Evolutionary conservation across 2,797 vertebrate species (phyloP).

Genomic region (Chiloscyllium punctatum): DNA sequence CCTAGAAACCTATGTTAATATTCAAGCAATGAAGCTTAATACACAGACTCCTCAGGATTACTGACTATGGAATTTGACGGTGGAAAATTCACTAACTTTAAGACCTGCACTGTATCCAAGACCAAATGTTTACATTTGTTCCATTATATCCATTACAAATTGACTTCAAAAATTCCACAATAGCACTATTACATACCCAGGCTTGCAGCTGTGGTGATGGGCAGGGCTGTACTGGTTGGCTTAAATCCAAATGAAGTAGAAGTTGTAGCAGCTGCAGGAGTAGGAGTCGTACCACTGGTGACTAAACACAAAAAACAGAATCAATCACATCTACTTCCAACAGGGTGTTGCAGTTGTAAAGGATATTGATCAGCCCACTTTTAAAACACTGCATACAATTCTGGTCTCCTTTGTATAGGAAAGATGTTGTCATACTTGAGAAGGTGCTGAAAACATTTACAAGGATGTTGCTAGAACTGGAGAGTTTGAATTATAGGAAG

Average conservation of each 20-base stretch:
- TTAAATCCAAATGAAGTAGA: constrained; percentile 31
- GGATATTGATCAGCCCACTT: too few relatives aligned
- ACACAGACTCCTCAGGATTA: not conserved
- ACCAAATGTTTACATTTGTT: too few relatives aligned
- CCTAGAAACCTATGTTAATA: not conserved
- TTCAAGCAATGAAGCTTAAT: not conserved
- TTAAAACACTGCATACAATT: too few relatives aligned
- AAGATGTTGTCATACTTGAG: too few relatives aligned
- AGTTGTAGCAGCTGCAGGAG: not conserved
- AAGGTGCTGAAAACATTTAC: too few relatives aligned
- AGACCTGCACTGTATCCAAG: too few relatives aligned
- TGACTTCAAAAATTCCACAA: too few relatives aligned
- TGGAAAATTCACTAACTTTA: not conserved
- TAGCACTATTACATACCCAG: not conserved
- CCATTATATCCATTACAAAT: too few relatives aligned
- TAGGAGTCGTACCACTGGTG: not conserved
- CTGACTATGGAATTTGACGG: not conserved
- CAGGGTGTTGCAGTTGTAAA: not conserved
- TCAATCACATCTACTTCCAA: not conserved
- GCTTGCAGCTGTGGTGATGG: not conserved
- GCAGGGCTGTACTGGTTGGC: not conserved
- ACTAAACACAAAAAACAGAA: not conserved
- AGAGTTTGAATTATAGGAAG: too few relatives aligned
- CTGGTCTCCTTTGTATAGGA: too few relatives aligned
- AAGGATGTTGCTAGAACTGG: too few relatives aligned